These are phyloP conservation scores for Myiotriccus ornatus DNA, from an alignment of 2,797 vertebrate species.

Conservation along the genomic window DNA sequence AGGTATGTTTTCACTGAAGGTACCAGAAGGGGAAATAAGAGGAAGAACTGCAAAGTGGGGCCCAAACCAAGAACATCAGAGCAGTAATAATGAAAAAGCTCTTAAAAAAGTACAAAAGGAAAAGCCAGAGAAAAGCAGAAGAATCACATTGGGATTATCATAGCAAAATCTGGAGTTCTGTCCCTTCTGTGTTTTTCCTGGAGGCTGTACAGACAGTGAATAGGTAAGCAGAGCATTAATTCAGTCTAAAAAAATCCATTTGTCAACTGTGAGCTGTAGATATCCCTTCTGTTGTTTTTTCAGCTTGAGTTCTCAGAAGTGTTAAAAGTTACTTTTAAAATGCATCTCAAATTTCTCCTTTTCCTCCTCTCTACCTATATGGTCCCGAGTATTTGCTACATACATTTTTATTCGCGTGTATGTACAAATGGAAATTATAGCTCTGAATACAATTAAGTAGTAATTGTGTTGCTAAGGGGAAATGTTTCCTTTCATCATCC, in stretches of 20 bases:
- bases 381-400: not conserved
- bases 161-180: not conserved
- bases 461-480: not conserved
- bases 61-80: not conserved
- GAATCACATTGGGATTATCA: not conserved
- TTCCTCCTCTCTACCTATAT: not conserved
- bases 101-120: not conserved
- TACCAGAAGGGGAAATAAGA: not conserved
- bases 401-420: not conserved
- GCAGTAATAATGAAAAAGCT: not conserved
- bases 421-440: not conserved
- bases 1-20: not conserved
- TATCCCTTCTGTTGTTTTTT: constrained; percentile 35
- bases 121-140: not conserved
- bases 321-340: not conserved
- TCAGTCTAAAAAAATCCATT: constrained; percentile 8
- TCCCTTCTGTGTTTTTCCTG: constrained; percentile 33
- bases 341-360: not conserved
- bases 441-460: not conserved
- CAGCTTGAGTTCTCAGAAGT: constrained; percentile 27
- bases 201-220: not conserved
- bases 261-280: not conserved
- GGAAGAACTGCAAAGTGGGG: not conserved
- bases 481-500: not conserved
- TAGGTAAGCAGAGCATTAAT: constrained; percentile 25